Conservation (phyloP, 1,140 invertebrate species). For the Diploscapter pachys region DNA sequence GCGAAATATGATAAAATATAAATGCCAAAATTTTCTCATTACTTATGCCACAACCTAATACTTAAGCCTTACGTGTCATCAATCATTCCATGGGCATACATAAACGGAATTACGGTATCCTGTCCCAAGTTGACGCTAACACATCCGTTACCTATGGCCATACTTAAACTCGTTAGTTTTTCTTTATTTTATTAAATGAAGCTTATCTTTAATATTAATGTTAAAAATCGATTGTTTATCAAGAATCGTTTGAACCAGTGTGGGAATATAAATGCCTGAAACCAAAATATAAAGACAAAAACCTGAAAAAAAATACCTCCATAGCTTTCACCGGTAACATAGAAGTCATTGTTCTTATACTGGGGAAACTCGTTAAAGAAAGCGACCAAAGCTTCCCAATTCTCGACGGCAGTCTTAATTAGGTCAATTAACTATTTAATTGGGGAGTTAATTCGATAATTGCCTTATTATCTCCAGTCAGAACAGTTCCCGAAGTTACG, state of each 20-base stretch:
- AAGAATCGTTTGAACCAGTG: conserved; percentile 61
- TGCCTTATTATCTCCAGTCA: conserved; percentile 61
- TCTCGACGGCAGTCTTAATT: conserved; percentile 53
- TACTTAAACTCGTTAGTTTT: conserved; percentile 3
- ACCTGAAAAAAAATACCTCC: conserved; percentile 50
- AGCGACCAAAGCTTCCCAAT: conserved; percentile 61
- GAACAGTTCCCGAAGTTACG: conserved; percentile 59
- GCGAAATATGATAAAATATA: no score
- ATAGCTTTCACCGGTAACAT: conserved; percentile 61
- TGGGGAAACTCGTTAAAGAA: conserved; percentile 64
- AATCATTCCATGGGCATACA: conserved; percentile 36
- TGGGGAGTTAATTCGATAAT: not conserved
- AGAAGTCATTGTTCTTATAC: conserved; percentile 60
- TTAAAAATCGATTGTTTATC: conserved; percentile 23
- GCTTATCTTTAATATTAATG: conserved; percentile 34
- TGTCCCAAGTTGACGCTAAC: conserved; percentile 27
- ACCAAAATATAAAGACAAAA: no score
- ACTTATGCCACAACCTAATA: no score
- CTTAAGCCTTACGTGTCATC: conserved; percentile 13
- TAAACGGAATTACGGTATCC: conserved; percentile 36
- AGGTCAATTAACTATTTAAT: not conserved
- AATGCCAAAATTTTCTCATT: no score
- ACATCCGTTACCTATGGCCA: conserved; percentile 43
- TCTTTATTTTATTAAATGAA: no score
- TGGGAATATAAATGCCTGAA: conserved; percentile 58